Conservation (phyloP, 2,888 invertebrate genomes). For the Hololepta plana region DNA sequence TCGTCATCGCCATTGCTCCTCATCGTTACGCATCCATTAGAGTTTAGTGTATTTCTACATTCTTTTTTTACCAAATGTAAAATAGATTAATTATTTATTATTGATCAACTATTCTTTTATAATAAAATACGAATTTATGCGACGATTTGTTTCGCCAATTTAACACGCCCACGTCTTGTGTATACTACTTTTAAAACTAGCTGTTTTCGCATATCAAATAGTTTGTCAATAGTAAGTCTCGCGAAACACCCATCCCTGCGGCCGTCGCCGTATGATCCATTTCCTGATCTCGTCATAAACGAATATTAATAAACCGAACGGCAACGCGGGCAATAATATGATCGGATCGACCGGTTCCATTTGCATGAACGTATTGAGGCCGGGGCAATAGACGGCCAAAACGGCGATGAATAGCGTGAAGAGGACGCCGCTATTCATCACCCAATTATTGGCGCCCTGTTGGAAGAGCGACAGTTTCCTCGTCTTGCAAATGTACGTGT, state of each 20-base stretch:
- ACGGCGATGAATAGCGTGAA: conserved; percentile 40
- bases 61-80: too few relatives aligned
- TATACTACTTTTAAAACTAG: too few relatives aligned
- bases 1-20: too few relatives aligned
- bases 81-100: too few relatives aligned
- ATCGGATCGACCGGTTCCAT: conserved; percentile 45
- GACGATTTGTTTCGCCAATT: too few relatives aligned
- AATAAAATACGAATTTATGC: too few relatives aligned
- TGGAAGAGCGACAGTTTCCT: conserved; percentile 46
- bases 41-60: too few relatives aligned
- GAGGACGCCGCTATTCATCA: conserved; percentile 37
- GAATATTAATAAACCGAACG: conserved; percentile 58
- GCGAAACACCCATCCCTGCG: conserved; percentile 50
- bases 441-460: conserved; percentile 55
- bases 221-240: conserved; percentile 63
- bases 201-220: too few relatives aligned
- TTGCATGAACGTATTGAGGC: conserved; percentile 42
- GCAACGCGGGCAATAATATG: conserved; percentile 52
- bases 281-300: conserved; percentile 56
- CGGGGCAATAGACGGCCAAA: conserved; percentile 46
- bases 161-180: too few relatives aligned
- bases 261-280: conserved; percentile 44
- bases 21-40: too few relatives aligned
- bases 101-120: too few relatives aligned
- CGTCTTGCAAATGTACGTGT: conserved; percentile 64